Evolutionary conservation across 2,888 invertebrate species (phyloP), one percentile per base, ranked within the genome.

Genomic region (Slavum lentiscoides): DNA sequence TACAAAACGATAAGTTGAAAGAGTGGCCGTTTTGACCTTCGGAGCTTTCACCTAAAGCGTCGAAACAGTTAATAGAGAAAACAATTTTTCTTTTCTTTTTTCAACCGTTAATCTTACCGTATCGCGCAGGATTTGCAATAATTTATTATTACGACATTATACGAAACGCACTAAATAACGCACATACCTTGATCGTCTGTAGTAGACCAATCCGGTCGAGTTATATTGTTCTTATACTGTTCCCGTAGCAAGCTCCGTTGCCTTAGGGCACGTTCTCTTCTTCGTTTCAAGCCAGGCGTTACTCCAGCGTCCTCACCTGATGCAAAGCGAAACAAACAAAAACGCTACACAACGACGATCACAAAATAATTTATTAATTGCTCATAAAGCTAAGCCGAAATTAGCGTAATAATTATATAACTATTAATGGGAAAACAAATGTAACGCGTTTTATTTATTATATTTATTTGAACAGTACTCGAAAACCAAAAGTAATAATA

Each of bases 181-280:
- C 21, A 64, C 80, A 43, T 82, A 83, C 83, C 82, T 62, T 82
- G 81, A 67, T 83, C 83, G 61, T 76, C 75, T 37, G 82, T 83
- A 77, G 82, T 83, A n/a, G 82, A 81, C 67, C 81, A 80, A 58
- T 82, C 82, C 21, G 76, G 66, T 66, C 76, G 53, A 72, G 74
- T 30, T 72, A 82, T 82, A 72, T 81, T 82, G 64, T 72, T 89
- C 87, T 94, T 93, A 85, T 93, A 90, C 85, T 93, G 95, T 85
- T 95, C 94, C 85, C 91, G 90, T 85, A 94, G 92, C 85, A 94
- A 94, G 85, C 92, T 93, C 80, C 93, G 91, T 86, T 95, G 95
- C 83, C 95, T 89, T 84, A 94, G 94, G 68, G 92, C 94, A 83
- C 95, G 90, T 84, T 85, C 85, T 83, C 94, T 89, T 82, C 95